phyloP scores from a whole-genome alignment of 2,888 invertebrate species.

The Dorcus hopei region DNA sequence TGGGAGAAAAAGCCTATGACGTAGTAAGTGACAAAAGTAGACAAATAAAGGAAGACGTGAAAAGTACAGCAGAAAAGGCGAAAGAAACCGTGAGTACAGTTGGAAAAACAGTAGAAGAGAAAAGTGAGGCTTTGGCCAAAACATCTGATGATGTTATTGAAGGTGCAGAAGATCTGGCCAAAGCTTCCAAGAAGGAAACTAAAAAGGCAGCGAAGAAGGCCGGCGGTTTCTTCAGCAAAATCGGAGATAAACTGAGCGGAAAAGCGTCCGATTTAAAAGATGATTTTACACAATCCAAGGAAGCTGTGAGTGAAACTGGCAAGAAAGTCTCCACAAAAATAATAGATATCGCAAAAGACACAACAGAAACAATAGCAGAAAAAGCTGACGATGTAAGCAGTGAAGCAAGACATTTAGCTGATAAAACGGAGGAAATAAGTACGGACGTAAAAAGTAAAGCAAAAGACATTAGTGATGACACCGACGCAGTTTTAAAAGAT shows the following conservation, averaged over 20 bases:
- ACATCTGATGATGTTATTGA: slow-evolving; percentile 23
- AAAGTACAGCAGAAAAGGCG: background rate
- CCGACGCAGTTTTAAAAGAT: background rate
- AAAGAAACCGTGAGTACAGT: slow-evolving; percentile 10
- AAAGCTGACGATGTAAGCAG: background rate
- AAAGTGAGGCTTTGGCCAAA: slow-evolving; percentile 12
- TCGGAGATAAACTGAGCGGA: slow-evolving; percentile 19
- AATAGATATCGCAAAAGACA: slow-evolving; percentile 5
- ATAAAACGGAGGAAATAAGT: too few species aligned
- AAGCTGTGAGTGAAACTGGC: background rate
- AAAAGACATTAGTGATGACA: background rate
- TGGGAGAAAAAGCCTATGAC: background rate
- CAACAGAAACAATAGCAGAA: slow-evolving; percentile 18
- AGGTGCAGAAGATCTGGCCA: slow-evolving; percentile 33
- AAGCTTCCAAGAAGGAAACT: slow-evolving; percentile 17
- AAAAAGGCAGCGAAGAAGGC: slow-evolving; percentile 22
- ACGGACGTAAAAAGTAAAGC: slow-evolving; percentile 2
- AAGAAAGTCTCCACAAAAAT: background rate
- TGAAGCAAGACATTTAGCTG: too few species aligned
- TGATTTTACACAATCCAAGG: slow-evolving; percentile 1
- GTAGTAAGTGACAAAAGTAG: slow-evolving; percentile 1
- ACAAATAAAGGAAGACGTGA: background rate
- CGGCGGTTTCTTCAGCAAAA: background rate
- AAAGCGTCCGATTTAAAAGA: slow-evolving; percentile 15
- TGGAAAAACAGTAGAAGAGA: slow-evolving; percentile 12